Conservation (phyloP, 2,113 vertebrate genomes). For the Channa argus region DNA sequence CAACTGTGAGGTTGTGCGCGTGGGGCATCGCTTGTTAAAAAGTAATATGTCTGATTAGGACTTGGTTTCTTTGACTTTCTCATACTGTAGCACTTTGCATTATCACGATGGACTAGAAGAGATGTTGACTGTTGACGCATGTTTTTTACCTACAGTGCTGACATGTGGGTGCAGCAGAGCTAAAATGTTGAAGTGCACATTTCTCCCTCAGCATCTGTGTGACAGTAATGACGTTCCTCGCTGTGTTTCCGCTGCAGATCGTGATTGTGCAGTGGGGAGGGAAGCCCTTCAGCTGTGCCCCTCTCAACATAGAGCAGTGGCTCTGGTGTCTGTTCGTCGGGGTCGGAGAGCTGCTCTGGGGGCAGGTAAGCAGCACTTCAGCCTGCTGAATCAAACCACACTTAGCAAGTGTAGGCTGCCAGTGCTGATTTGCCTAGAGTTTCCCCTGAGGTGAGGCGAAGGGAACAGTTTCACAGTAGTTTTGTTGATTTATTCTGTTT, state of each 20-base stretch:
- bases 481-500: neutral
- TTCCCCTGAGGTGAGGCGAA: constrained; percentile 32
- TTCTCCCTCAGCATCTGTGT: neutral
- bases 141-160: too few relatives aligned
- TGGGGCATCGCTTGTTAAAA: too few relatives aligned
- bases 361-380: constrained; percentile 85
- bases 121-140: neutral
- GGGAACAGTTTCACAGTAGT: constrained; percentile 24
- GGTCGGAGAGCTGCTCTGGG: constrained; percentile 93
- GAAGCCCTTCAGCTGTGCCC: constrained; percentile 93
- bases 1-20: too few relatives aligned
- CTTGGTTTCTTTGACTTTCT: too few relatives aligned
- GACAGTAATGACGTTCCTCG: neutral
- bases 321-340: constrained; percentile 95
- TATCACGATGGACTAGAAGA: neutral
- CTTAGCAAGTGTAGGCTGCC: constrained; percentile 27
- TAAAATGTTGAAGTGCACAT: neutral
- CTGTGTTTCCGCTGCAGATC: constrained; percentile 81
- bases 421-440: constrained; percentile 6
- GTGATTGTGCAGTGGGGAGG: constrained; percentile 93
- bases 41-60: too few relatives aligned
- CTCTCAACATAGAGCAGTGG: constrained; percentile 91
- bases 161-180: neutral
- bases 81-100: neutral
- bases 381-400: constrained; percentile 46